phyloP scores from a whole-genome alignment of 1,140 invertebrate species.

The Riptortus pedestris region DNA sequence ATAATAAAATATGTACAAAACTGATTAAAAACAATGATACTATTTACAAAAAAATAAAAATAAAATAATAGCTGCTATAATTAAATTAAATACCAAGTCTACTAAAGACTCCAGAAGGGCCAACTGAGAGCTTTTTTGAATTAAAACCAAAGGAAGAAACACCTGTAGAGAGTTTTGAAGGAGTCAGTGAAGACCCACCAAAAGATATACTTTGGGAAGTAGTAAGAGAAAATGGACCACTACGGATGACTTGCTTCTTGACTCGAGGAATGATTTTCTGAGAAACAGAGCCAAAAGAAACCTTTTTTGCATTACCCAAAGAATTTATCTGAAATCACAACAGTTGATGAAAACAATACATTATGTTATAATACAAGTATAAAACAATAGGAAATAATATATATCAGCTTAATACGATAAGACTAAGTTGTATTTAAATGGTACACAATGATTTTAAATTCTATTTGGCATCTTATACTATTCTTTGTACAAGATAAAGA shows the following conservation, averaged over 20 bases:
- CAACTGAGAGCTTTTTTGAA: not conserved
- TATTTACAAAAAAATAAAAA: not conserved
- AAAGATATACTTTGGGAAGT: no score
- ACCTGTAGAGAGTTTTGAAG: not conserved
- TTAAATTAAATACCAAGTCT: conserved; percentile 11
- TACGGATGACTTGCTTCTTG: not conserved
- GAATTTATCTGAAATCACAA: not conserved
- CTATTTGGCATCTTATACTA: not conserved
- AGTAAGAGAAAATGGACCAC: not conserved
- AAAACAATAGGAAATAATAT: not conserved
- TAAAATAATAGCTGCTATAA: no score
- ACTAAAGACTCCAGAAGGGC: conserved; percentile 1
- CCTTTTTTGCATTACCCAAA: not conserved
- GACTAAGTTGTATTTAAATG: not conserved
- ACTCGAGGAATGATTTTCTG: not conserved
- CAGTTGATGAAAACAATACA: not conserved
- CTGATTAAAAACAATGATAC: not conserved
- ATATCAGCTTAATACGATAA: not conserved
- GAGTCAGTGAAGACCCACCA: not conserved
- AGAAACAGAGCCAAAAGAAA: conserved; percentile 7
- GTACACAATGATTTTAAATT: not conserved
- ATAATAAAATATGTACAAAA: conserved; percentile 8
- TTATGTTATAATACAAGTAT: not conserved
- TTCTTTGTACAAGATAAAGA: not conserved
- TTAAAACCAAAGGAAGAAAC: not conserved